Conservation (phyloP, 2,888 invertebrate genomes). For the Digitonthophagus gazella region DNA sequence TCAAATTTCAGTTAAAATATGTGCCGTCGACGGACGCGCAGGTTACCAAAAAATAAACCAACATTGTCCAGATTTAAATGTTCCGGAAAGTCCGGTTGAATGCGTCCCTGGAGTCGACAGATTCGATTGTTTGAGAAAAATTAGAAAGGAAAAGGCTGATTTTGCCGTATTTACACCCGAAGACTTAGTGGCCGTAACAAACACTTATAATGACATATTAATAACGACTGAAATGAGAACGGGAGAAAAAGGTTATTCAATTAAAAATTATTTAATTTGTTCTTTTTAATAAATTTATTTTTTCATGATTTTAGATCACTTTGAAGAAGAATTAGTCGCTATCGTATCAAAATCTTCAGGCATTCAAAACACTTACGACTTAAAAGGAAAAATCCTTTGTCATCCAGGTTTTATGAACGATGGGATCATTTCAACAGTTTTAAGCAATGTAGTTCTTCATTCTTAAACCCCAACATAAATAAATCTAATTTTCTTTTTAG, state of each 20-base stretch:
- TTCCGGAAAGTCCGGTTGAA: slow-evolving; percentile 60
- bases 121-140: slow-evolving; percentile 75
- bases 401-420: slow-evolving; percentile 77
- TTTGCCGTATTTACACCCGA: slow-evolving; percentile 82
- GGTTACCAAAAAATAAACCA: slow-evolving; percentile 59
- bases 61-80: slow-evolving; percentile 64
- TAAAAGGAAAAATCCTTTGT: slow-evolving; percentile 72
- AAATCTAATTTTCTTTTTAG: slow-evolving; percentile 50
- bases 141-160: slow-evolving; percentile 76
- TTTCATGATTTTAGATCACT: slow-evolving; percentile 46
- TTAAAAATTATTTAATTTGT: neutral
- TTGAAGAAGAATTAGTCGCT: slow-evolving; percentile 65
- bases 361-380: slow-evolving; percentile 60
- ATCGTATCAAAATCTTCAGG: slow-evolving; percentile 62
- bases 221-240: slow-evolving; percentile 62
- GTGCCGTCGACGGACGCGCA: slow-evolving; percentile 68
- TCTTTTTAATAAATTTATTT: slow-evolving; percentile 1
- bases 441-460: slow-evolving; percentile 63
- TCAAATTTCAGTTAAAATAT: slow-evolving; percentile 68
- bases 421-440: slow-evolving; percentile 61
- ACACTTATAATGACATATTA: slow-evolving; percentile 65
- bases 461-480: neutral
- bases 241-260: slow-evolving; percentile 14
- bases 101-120: slow-evolving; percentile 72
- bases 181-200: slow-evolving; percentile 73